phyloP scores from a whole-genome alignment of 2,113 vertebrate genomes.

The Pachypanchax playfairii region DNA sequence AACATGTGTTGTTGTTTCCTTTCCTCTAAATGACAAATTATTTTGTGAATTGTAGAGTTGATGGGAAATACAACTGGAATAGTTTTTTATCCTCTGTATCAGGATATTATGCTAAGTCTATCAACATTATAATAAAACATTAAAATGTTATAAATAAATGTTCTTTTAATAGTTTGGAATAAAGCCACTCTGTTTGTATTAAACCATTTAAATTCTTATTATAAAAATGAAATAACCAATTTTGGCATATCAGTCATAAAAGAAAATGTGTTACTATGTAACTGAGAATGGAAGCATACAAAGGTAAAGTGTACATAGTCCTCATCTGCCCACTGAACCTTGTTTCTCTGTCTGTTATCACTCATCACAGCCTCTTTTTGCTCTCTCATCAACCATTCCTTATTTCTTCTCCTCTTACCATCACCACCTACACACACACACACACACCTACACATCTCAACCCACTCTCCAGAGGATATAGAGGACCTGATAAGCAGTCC shows the following conservation, averaged over 20 bases:
- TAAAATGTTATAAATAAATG: too few species aligned
- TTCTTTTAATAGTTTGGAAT: too few species aligned
- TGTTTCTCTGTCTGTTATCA: conserved; percentile 21
- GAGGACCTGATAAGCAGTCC: conserved; percentile 54
- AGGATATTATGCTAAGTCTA: neutral
- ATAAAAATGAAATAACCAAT: neutral
- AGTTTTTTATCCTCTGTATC: neutral
- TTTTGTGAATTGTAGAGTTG: neutral
- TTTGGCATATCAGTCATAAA: neutral
- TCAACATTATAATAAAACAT: too few species aligned
- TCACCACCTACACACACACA: conserved; percentile 12
- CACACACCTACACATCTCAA: conserved; percentile 3
- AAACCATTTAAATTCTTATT: neutral
- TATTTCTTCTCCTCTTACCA: conserved; percentile 10
- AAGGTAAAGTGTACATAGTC: conserved; percentile 5
- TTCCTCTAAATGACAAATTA: neutral
- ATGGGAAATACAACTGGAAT: neutral
- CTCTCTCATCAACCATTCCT: conserved; percentile 1
- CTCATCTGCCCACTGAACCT: conserved; percentile 8
- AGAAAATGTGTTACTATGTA: neutral
- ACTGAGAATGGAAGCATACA: neutral
- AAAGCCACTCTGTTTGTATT: neutral
- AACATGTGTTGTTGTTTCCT: neutral
- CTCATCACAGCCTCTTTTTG: conserved; percentile 11
- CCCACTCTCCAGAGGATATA: conserved; percentile 8